A percentile compares a stretch with the other conserved stretches of the same genome.
phyloP scores from a whole-genome alignment of 2,797 vertebrate species.

The Intellagama lesueurii region DNA sequence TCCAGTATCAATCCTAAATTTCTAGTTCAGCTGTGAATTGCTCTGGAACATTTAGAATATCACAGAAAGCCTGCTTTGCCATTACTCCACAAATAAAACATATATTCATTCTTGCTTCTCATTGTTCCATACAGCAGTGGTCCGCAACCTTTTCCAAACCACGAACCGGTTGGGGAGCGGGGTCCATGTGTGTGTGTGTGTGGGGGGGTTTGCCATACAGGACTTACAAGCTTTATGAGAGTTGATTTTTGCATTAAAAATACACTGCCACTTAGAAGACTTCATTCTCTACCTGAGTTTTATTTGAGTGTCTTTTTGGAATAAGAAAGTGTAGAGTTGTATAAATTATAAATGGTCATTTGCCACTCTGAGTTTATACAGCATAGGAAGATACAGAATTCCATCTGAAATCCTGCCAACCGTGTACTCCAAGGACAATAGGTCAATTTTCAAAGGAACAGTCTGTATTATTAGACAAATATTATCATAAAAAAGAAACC shows the following conservation, averaged over 20 bases:
- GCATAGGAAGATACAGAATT: background rate
- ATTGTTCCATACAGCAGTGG: background rate
- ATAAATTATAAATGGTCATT: background rate
- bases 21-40: background rate
- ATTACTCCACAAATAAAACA: background rate
- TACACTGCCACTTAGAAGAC: background rate
- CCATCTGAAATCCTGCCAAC: background rate
- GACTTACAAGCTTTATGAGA: background rate
- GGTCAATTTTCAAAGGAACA: background rate
- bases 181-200: no score
- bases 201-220: no score
- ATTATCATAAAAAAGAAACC: slow-evolving; percentile 1
- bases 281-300: background rate
- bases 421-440: background rate
- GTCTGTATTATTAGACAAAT: background rate
- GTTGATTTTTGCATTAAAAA: background rate
- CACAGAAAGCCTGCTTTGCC: background rate
- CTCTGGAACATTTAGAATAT: background rate
- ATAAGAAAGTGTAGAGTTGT: background rate
- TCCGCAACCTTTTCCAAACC: no score
- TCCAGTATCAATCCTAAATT: background rate
- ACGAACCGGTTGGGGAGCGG: no score
- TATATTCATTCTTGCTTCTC: background rate
- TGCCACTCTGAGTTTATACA: background rate
- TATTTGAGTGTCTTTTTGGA: slow-evolving; percentile 9